Base-by-base conservation (phyloP, 2,888 invertebrate genomes). In the Yponomeuta malinellus region DNA sequence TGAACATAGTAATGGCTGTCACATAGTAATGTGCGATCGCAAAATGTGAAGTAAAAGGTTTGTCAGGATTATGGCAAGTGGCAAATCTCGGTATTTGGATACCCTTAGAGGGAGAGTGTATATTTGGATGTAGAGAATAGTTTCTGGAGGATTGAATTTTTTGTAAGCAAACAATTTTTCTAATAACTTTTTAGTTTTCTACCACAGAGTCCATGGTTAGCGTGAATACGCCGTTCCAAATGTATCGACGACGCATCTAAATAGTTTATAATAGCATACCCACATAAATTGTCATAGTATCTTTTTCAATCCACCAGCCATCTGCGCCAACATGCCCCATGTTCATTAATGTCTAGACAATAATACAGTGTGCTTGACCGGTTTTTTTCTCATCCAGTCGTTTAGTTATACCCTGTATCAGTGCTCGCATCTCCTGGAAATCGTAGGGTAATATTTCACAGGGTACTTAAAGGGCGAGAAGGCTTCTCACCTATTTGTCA, bases 401-500 rank as follows among this genome's bases (percentile, higher is more conserved):
- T 48, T 68, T n/a, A 65, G 48, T 68, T 52, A 68, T 52, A 68
- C 68, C n/a, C 52, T 15, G 31, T 68, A 68, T 68, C 68, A 48
- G 68, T 68, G 48, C 23, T 12, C 29, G 23, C 52, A 68, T 68
- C 68, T 48, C 48, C 68, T 29, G 10, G 10, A 48, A 52, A 48
- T 68, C 52, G 23, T 12, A 29, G 31, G 31, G 23, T 23, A 68
- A 68, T 68, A 68, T 52, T 52, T 68, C 52, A 68, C 52, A n/a
- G 43, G 33, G 67, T 67, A 67, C 67, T 67, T 67, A 48, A 67
- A 68, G 43, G 68, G 23, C 43, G 68, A 68, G 23, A 68, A 37
- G 68, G 15, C 68, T 48, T 48, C n/a, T 23, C 48, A 52, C 69
- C 48, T 29, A 70, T 70, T 37, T 63, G 63, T 70, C 70, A 70